These are phyloP conservation scores for Parus major DNA, from an alignment of 2,113 vertebrate genomes.

Conservation along the genomic window DNA sequence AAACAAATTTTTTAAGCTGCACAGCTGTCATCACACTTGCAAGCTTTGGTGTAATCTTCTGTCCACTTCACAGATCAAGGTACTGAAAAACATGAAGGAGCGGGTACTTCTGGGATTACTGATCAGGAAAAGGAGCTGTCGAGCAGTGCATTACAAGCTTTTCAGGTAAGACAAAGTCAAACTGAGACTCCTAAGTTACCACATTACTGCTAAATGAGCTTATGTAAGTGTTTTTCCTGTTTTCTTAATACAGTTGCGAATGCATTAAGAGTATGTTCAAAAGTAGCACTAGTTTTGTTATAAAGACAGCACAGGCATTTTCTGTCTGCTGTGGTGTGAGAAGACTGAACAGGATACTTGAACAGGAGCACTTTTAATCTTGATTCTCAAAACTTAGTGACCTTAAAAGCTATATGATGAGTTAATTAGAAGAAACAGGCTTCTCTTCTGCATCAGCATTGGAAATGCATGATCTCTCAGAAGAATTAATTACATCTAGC, in stretches of 20 bases:
- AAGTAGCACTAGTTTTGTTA: neutral
- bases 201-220: neutral
- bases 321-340: neutral
- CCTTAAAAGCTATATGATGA: neutral
- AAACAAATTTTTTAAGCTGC: neutral
- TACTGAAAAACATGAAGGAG: conserved; percentile 85
- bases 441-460: neutral
- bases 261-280: neutral
- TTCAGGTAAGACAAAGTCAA: conserved; percentile 77
- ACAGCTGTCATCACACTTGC: neutral
- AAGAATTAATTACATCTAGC: neutral
- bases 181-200: neutral
- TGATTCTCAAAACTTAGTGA: neutral
- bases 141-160: conserved; percentile 84
- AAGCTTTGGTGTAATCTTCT: neutral
- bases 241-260: neutral
- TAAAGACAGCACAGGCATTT: neutral
- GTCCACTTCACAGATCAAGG: conserved; percentile 80
- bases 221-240: neutral
- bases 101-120: conserved; percentile 80
- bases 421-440: neutral
- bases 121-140: conserved; percentile 94
- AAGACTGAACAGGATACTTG: neutral
- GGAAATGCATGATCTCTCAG: neutral
- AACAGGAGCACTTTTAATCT: neutral